phyloP scores from a whole-genome alignment of 2,113 vertebrate genomes.

The Cranoglanis bouderius region DNA sequence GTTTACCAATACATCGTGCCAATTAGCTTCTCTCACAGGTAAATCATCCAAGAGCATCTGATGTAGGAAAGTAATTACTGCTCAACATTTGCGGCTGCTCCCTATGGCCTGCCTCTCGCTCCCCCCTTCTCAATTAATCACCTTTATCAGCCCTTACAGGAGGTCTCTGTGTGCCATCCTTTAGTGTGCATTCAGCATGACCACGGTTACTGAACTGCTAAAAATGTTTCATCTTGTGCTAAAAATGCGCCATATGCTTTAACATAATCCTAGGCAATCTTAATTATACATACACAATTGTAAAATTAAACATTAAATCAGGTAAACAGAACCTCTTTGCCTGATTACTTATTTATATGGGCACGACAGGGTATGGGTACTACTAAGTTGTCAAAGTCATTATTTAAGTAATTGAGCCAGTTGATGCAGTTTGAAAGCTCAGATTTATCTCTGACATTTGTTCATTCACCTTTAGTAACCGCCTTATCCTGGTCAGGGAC shows the following conservation, averaged over 20 bases:
- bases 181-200: slow-evolving; percentile 6
- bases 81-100: slow-evolving; percentile 65
- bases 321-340: background rate
- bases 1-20: slow-evolving; percentile 73
- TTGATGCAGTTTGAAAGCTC: no score
- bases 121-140: slow-evolving; percentile 61
- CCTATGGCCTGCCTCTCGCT: slow-evolving; percentile 49
- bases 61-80: slow-evolving; percentile 72
- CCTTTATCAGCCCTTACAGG: slow-evolving; percentile 61
- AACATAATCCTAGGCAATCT: background rate
- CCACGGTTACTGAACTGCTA: background rate
- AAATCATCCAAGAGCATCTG: slow-evolving; percentile 66
- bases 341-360: background rate
- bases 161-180: slow-evolving; percentile 45
- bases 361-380: no score
- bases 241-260: background rate
- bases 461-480: no score
- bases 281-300: background rate
- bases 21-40: slow-evolving; percentile 73
- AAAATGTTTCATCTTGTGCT: background rate
- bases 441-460: no score
- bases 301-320: background rate
- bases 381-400: no score
- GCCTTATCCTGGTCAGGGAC: background rate
- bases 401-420: no score